Percentiles rank a stretch among this genome's conserved stretches.
phyloP scores from a whole-genome alignment of 2,797 vertebrate species.

The Aldrovandia affinis region DNA sequence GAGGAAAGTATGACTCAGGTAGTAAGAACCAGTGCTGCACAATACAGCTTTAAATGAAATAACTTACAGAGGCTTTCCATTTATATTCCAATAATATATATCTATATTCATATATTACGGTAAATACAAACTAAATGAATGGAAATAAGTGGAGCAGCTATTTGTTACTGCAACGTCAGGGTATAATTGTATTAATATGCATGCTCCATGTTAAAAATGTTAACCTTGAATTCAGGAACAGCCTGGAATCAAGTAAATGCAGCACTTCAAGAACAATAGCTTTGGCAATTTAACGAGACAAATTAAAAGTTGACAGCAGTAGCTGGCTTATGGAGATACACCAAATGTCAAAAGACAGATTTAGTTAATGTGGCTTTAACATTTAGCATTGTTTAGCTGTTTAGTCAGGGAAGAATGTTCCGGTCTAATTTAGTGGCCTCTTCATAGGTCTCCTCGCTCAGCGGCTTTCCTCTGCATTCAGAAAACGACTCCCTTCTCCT shows the following conservation, averaged over 20 bases:
- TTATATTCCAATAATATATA: constrained; percentile 4
- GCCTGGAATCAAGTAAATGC: background rate
- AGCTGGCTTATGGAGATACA: background rate
- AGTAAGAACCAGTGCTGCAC: too few relatives aligned
- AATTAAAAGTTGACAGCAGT: background rate
- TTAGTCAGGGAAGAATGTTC: background rate
- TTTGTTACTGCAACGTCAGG: background rate
- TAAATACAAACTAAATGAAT: background rate
- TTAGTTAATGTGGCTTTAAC: background rate
- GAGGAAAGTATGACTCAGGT: background rate
- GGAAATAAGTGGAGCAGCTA: background rate
- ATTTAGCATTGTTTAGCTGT: background rate
- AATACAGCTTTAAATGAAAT: background rate
- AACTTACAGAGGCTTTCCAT: background rate
- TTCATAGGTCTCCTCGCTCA: background rate
- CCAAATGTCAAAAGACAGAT: constrained; percentile 8
- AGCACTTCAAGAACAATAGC: background rate
- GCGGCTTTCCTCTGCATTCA: background rate
- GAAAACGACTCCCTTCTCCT: background rate
- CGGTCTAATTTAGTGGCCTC: background rate
- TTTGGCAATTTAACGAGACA: background rate
- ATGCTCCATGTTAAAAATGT: background rate
- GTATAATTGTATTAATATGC: background rate
- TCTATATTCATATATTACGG: background rate
- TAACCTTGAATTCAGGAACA: background rate